phyloP scores from a whole-genome alignment of 1,140 invertebrate species.

The Oryctes rhinoceros region DNA sequence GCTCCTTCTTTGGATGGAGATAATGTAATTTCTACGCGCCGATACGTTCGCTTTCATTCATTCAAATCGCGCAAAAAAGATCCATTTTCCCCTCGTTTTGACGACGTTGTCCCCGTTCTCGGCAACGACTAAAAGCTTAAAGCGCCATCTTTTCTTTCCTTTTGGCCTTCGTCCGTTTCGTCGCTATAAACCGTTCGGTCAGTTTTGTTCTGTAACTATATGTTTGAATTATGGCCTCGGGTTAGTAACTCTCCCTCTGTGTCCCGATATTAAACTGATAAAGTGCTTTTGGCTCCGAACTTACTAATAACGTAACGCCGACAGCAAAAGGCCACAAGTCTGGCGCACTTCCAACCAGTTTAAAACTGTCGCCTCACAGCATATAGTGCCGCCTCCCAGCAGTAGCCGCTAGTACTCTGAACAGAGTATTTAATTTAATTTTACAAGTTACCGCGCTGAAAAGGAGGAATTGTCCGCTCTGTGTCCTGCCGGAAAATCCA shows the following conservation, averaged over 20 bases:
- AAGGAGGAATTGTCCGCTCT: conserved; percentile 16
- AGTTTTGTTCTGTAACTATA: neutral
- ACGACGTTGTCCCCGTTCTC: neutral
- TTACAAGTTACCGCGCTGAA: conserved; percentile 1
- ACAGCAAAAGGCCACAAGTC: conserved; percentile 33
- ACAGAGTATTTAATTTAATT: conserved; percentile 39
- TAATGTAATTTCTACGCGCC: neutral
- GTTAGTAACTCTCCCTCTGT: conserved; percentile 9
- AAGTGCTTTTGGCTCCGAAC: conserved; percentile 39
- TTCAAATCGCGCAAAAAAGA: conserved; percentile 8
- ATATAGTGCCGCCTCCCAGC: too few relatives aligned
- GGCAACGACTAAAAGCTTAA: neutral
- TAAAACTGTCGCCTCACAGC: conserved; percentile 17
- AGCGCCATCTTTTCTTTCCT: neutral
- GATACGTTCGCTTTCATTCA: neutral
- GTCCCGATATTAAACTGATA: conserved; percentile 39
- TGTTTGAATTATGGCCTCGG: conserved; percentile 18
- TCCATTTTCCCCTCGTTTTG: neutral
- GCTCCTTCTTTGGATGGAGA: neutral
- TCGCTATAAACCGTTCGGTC: neutral
- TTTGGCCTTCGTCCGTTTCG: neutral
- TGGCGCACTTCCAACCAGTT: conserved; percentile 37
- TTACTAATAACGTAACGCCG: conserved; percentile 37
- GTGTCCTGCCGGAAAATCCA: neutral
- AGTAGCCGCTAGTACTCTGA: neutral